Conservation (phyloP, 2,797 vertebrate genomes). For the Leptodactylus fallax region DNA sequence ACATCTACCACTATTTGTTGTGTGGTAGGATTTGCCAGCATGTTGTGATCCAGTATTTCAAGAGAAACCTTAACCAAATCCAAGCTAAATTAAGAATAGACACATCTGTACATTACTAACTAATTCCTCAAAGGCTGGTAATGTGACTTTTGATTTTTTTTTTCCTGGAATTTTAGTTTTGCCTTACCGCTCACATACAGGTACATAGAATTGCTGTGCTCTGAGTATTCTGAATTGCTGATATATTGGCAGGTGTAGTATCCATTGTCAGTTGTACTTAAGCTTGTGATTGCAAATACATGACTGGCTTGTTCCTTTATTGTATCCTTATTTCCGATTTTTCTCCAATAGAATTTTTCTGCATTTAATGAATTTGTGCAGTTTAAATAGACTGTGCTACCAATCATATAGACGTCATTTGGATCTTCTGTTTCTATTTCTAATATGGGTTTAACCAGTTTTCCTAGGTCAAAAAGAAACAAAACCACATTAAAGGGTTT, state of each 20-base stretch:
- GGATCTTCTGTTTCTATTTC: neutral
- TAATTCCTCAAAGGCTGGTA: too few relatives aligned
- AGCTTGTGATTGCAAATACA: neutral
- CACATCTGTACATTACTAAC: too few relatives aligned
- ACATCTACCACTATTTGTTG: too few relatives aligned
- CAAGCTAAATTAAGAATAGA: too few relatives aligned
- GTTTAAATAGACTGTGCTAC: neutral
- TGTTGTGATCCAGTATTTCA: too few relatives aligned
- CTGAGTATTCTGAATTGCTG: neutral
- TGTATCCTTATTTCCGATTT: neutral
- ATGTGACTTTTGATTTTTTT: too few relatives aligned
- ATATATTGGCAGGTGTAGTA: slow-evolving; percentile 30
- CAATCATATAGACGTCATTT: slow-evolving; percentile 12
- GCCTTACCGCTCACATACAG: slow-evolving; percentile 42
- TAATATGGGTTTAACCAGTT: slow-evolving; percentile 10
- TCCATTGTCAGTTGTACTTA: neutral
- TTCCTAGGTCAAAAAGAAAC: neutral
- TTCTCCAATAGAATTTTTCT: neutral
- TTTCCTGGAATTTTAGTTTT: neutral
- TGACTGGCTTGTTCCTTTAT: neutral
- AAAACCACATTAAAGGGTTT: neutral
- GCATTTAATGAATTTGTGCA: slow-evolving; percentile 13
- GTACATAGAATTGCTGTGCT: slow-evolving; percentile 1
- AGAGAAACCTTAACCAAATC: too few relatives aligned
- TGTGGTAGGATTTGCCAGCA: too few relatives aligned